These are phyloP conservation scores for Lepilemur ruficaudatus DNA, from an alignment of 2,797 vertebrate species.

Conservation along the genomic window DNA sequence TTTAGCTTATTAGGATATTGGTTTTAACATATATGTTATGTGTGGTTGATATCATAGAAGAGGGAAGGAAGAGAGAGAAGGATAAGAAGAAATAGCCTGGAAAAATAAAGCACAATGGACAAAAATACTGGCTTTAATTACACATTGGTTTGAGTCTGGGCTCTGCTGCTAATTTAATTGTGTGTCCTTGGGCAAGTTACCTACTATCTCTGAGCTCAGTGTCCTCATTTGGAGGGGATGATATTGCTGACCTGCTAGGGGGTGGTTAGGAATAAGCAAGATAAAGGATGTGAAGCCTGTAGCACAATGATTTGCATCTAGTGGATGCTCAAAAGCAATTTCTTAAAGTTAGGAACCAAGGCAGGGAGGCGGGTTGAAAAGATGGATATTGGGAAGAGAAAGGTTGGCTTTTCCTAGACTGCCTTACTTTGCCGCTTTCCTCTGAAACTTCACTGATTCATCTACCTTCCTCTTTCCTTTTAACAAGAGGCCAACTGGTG, in stretches of 20 bases:
- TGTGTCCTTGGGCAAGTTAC: neutral
- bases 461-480: neutral
- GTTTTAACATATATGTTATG: neutral
- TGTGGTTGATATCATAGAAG: neutral
- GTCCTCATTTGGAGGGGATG: neutral
- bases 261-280: neutral
- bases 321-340: neutral
- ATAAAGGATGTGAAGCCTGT: neutral
- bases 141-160: neutral
- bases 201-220: neutral
- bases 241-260: neutral
- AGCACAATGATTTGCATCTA: neutral
- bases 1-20: neutral
- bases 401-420: neutral
- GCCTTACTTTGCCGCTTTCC: neutral
- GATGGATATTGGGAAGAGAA: neutral
- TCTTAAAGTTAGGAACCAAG: neutral
- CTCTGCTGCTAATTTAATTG: neutral
- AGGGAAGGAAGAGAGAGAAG: neutral
- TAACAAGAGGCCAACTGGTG: neutral
- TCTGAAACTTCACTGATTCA: neutral
- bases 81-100: neutral
- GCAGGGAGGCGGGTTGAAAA: neutral
- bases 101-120: neutral
- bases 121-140: neutral